These are phyloP conservation scores for Pelochelys cantorii DNA, from an alignment of 2,797 vertebrate genomes.

Conservation along the genomic window DNA sequence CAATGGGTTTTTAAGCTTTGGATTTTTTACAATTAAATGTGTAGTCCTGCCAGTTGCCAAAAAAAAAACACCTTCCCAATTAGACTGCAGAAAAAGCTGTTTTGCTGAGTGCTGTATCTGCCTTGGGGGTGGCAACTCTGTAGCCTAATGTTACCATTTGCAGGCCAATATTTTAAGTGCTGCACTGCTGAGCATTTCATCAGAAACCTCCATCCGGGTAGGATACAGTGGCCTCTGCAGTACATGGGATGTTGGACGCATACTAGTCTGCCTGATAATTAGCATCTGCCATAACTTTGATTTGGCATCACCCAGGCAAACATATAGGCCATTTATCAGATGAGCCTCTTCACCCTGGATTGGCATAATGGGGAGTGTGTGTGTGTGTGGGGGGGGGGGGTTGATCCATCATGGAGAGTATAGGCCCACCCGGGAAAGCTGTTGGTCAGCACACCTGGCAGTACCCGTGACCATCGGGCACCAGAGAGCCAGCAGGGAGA, in stretches of 20 bases:
- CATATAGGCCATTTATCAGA: background rate
- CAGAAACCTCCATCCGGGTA: background rate
- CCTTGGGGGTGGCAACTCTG: background rate
- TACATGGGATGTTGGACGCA: background rate
- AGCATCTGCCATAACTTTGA: background rate
- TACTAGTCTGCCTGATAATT: rapidly evolving
- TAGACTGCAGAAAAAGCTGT: background rate
- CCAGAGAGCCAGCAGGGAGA: background rate
- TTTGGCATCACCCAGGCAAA: background rate
- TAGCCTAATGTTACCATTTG: background rate
- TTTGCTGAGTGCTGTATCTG: background rate
- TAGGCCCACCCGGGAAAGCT: background rate
- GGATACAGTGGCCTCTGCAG: background rate
- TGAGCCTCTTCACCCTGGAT: background rate
- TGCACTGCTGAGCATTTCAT: background rate
- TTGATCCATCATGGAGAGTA: background rate
- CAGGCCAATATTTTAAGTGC: background rate
- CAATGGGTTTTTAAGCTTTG: background rate
- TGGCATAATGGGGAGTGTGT: background rate
- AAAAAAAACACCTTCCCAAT: background rate
- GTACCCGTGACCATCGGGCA: background rate
- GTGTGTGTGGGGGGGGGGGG: background rate
- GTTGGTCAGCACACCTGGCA: background rate
- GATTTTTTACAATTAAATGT: background rate
- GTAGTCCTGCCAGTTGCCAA: background rate